Percentiles rank a stretch among this genome's conserved stretches.
phyloP scores from a whole-genome alignment of 2,797 vertebrate genomes.

The Artibeus lituratus region DNA sequence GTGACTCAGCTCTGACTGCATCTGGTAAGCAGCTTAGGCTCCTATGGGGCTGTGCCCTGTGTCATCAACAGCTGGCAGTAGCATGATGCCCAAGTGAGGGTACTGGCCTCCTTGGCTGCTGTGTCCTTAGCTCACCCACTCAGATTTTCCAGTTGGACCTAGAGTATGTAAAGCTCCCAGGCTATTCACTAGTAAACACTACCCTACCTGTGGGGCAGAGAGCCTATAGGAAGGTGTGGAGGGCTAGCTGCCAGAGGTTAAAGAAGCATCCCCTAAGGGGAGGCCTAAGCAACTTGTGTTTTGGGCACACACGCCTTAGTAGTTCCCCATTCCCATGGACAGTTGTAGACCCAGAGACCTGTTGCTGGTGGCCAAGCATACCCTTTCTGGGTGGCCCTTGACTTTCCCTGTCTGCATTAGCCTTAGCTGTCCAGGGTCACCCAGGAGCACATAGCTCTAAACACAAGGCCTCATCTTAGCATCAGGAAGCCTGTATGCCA shows the following conservation, averaged over 20 bases:
- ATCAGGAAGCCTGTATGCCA: neutral
- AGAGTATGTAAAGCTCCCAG: neutral
- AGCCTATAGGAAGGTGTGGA: neutral
- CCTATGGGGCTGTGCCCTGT: neutral
- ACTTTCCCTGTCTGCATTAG: neutral
- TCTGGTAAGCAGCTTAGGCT: neutral
- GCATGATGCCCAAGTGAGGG: neutral
- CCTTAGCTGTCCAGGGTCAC: neutral
- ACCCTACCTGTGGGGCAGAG: neutral
- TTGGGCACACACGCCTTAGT: neutral
- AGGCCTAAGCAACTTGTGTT: conserved; percentile 2
- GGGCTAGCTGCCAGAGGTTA: neutral
- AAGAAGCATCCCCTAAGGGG: neutral
- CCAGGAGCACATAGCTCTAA: neutral
- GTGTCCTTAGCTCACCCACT: neutral
- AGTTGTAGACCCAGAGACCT: neutral
- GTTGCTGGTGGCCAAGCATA: neutral
- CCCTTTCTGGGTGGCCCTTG: neutral
- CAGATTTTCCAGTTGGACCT: neutral
- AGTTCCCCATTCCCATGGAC: neutral
- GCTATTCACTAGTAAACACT: neutral
- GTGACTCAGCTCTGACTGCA: neutral
- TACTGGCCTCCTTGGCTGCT: neutral
- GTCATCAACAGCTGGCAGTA: neutral
- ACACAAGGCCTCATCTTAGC: neutral